These are phyloP conservation scores for Hyposoter dolosus DNA, from an alignment of 2,888 invertebrate species.

Conservation along the genomic window DNA sequence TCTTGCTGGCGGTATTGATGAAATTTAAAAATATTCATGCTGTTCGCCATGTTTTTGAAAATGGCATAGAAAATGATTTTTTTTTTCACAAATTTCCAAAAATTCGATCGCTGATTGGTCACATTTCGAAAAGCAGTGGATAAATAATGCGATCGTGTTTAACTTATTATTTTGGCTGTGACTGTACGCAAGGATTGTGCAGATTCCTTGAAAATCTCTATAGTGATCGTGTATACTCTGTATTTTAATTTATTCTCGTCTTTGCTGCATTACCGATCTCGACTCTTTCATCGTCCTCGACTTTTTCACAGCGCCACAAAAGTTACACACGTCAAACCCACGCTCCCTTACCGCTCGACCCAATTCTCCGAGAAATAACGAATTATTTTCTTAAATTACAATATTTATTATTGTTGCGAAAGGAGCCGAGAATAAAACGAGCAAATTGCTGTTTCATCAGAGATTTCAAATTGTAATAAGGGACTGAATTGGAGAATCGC, in stretches of 20 bases:
- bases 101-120: too few species aligned
- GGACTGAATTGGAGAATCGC: neutral
- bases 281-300: conserved; percentile 60
- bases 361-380: conserved; percentile 8
- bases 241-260: conserved; percentile 36
- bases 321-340: conserved; percentile 48
- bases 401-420: conserved; percentile 5
- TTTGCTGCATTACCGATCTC: conserved; percentile 38
- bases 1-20: too few species aligned
- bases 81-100: too few species aligned
- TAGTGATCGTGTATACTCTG: neutral
- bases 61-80: too few species aligned
- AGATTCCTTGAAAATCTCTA: neutral
- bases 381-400: conserved; percentile 13
- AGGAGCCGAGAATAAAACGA: neutral
- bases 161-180: neutral
- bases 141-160: too few species aligned
- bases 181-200: neutral
- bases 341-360: conserved; percentile 29
- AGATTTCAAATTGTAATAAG: neutral
- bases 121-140: too few species aligned
- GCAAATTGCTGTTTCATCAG: conserved; percentile 10
- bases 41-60: too few species aligned
- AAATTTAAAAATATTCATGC: too few species aligned
- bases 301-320: conserved; percentile 35